Base-by-base conservation (phyloP, 2,888 invertebrate genomes). In the Chymomyza caudatula region DNA sequence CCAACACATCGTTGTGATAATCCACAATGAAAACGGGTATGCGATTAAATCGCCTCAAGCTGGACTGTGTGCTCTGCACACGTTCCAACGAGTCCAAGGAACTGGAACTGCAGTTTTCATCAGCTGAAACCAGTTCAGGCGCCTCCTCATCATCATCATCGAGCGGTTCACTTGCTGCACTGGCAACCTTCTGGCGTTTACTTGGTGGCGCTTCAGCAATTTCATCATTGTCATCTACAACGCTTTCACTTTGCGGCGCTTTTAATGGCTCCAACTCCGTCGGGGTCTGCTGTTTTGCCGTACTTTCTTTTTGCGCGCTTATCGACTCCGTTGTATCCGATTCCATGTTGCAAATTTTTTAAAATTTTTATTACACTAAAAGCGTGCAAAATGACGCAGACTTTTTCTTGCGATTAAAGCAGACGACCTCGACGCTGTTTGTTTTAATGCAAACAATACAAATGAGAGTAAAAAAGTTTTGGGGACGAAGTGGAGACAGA, bases 11-110 rank as follows among this genome's bases (percentile, higher is more conserved):
- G 89, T 96, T 93, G 89, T 96, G 96, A 81, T 94, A 94, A 85
- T 96, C 96, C 1, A 95, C 96, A 20, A 96, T 92, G 87, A 94
- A 94, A 69, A 96, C 92, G 15, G 96, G 96, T 60, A 95, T 93
- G 88, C 93, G 93, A 53, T 69, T 74, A 59, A 91, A 91, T 47
- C 73, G 67, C 2, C 86, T 77, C 19, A 72, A 59, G 23, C 65
- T 78, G 29, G 67, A 71, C 53, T 74, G 76, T 22, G 73, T 74
- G 74, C 69, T 74, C 63, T 85, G 81, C 52, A 77, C 70, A 4
- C 67, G 75, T 22, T 77, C 75, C 2, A 66, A 13, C 13, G 55
- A 29, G 11, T 59, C 51, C 51, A 11, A 5, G 3, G 11, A 15
- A 23, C 15, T 15, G 3, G 54, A n/a, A 8, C 13, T 54, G 2